Conservation (phyloP, 2,888 invertebrate genomes). For the Drosophila antonietae region DNA sequence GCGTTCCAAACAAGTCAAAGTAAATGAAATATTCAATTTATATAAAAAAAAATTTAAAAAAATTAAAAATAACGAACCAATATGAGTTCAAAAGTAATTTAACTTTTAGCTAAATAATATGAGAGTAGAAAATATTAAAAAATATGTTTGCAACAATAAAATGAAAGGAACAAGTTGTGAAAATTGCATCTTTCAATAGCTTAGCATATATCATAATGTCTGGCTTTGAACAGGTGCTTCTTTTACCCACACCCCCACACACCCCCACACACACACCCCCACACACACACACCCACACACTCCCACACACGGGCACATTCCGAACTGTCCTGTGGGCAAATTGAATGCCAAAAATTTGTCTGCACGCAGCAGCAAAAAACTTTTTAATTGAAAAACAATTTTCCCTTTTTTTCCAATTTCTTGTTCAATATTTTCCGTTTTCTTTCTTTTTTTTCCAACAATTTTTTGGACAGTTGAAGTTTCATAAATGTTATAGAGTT, state of each 20-base stretch:
- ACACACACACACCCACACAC: neutral
- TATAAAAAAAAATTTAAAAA: neutral
- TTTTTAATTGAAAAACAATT: constrained; percentile 77
- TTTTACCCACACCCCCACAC: constrained; percentile 22
- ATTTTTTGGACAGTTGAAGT: constrained; percentile 54
- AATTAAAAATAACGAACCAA: neutral
- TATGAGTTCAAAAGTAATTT: neutral
- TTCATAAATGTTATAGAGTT: constrained; percentile 70
- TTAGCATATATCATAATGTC: neutral
- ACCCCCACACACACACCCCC: constrained; percentile 2
- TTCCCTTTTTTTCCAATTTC: constrained; percentile 42
- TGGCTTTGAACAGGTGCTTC: neutral
- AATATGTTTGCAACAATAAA: neutral
- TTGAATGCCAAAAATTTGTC: constrained; percentile 74
- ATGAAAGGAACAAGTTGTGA: neutral
- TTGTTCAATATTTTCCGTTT: constrained; percentile 55
- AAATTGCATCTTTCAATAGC: neutral
- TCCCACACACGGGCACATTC: constrained; percentile 7
- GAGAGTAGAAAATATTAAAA: neutral
- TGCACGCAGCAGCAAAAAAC: constrained; percentile 69
- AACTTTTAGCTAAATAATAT: neutral
- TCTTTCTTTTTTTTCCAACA: constrained; percentile 24
- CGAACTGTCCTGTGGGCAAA: constrained; percentile 64
- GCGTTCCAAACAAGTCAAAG: neutral
- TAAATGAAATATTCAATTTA: neutral